Evolutionary conservation across 2,888 invertebrate genomes (phyloP), one percentile per base, ranked within the genome.

Genomic region (Rhabditoides inermis): DNA sequence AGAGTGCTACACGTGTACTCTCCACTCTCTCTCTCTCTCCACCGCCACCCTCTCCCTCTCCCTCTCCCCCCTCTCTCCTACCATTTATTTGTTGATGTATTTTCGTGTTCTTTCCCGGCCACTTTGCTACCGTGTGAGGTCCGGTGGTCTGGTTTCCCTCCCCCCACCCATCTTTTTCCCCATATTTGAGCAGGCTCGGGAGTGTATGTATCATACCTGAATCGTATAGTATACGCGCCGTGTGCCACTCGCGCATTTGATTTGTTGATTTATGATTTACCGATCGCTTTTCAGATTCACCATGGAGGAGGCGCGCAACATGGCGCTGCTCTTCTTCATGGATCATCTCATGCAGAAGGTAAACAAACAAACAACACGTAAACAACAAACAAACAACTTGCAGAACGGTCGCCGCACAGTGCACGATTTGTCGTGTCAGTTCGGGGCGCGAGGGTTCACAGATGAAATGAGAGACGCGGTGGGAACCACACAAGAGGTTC

Each of bases 381-480:
- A 18, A 18, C 23, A 28, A 7, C n/a, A 10, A 23, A n/a, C 6
- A n/a, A 49, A 44, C 32, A 45, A 1, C 1, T 23, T 27, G 1
- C 25, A 44, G 55, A 64, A 64, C 48, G 64, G 61, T 4, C 55
- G 60, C 40, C 62, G 75, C 36, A 75, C 75, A 7, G 73, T 75
- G 40, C 75, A 75, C 55, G 95, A 98, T 82, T 84, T 98, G 71
- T 91, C 91, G 78, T 95, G 95, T 80, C 92, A 95, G 81, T 98
- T 98, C 81, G 95, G 95, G 75, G 92, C 94, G 69, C 91, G 92
- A 80, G 94, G 90, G 54, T 98, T 98, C 81, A 92, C 95, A 25
- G 89, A 91, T 81, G 95, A 95, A 82, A 95, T 95, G 94, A 83
- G 90, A 71, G 90, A 90, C 80, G 72, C 76, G 23, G 76, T 73